Conservation (phyloP, 1,140 invertebrate genomes). For the Bombus ignitus region DNA sequence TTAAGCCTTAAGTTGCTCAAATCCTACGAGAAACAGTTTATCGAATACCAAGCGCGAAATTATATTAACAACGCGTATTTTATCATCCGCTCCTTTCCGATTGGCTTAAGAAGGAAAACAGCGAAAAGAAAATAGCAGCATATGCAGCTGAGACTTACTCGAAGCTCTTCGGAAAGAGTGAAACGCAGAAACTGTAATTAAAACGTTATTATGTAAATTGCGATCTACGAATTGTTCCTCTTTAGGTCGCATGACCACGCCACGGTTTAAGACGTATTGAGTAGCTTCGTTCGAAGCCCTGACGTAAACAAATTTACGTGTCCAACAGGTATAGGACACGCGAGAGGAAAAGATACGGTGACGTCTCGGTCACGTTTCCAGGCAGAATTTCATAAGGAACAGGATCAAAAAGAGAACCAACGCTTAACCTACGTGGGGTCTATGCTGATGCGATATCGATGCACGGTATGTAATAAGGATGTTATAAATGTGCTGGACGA, state of each 20-base stretch:
- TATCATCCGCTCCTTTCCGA: too few relatives aligned
- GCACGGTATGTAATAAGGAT: conserved; percentile 60
- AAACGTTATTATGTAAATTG: background rate
- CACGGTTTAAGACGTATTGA: too few relatives aligned
- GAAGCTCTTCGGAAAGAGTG: too few relatives aligned
- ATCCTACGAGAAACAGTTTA: background rate
- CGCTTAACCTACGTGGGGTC: conserved; percentile 25
- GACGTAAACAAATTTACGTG: too few relatives aligned
- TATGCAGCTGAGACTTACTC: too few relatives aligned
- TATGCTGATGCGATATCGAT: conserved; percentile 58
- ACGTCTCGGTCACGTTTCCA: conserved; percentile 7
- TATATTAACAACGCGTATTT: background rate
- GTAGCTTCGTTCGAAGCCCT: too few relatives aligned
- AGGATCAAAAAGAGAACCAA: conserved; percentile 45
- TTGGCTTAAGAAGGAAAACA: too few relatives aligned
- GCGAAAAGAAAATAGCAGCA: too few relatives aligned
- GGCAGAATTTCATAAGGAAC: conserved; percentile 48
- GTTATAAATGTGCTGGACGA: conserved; percentile 69
- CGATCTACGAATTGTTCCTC: too few relatives aligned
- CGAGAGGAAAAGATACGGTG: background rate
- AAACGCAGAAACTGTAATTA: too few relatives aligned
- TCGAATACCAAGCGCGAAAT: background rate
- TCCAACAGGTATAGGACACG: background rate
- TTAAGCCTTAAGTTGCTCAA: background rate
- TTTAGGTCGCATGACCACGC: too few relatives aligned